These are phyloP conservation scores for Iselma pallidipennis DNA, from an alignment of 2,888 invertebrate species.

Conservation along the genomic window DNA sequence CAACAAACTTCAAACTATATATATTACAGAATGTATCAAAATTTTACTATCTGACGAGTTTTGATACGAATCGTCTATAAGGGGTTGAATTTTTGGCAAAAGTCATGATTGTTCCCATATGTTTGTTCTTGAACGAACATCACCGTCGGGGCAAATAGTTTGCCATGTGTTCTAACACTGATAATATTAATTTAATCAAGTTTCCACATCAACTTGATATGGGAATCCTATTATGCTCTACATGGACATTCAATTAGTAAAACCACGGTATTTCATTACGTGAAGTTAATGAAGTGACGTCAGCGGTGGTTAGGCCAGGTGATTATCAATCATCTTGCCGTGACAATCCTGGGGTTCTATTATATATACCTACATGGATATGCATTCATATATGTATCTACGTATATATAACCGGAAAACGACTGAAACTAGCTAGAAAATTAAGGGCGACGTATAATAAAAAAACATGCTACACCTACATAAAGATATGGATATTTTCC, in stretches of 20 bases:
- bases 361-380: no score
- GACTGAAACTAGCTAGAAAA: no score
- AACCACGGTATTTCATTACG: constrained; percentile 57
- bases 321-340: constrained; percentile 54
- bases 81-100: no score
- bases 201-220: constrained; percentile 47
- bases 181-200: constrained; percentile 49
- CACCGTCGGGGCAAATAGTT: constrained; percentile 16
- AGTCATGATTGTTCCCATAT: neutral
- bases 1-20: no score
- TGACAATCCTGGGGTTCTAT: constrained; percentile 27
- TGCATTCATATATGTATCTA: no score
- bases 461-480: neutral
- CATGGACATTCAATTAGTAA: constrained; percentile 57
- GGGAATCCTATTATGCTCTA: constrained; percentile 55
- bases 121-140: neutral
- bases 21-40: no score
- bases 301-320: constrained; percentile 51
- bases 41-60: no score
- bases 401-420: neutral
- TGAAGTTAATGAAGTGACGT: constrained; percentile 56
- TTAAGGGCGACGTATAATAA: no score
- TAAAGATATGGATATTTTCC: no score
- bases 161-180: constrained; percentile 20
- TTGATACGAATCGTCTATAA: no score